Evolutionary conservation across 2,113 vertebrate species (phyloP).

Genomic region (Nannospalax galili): DNA sequence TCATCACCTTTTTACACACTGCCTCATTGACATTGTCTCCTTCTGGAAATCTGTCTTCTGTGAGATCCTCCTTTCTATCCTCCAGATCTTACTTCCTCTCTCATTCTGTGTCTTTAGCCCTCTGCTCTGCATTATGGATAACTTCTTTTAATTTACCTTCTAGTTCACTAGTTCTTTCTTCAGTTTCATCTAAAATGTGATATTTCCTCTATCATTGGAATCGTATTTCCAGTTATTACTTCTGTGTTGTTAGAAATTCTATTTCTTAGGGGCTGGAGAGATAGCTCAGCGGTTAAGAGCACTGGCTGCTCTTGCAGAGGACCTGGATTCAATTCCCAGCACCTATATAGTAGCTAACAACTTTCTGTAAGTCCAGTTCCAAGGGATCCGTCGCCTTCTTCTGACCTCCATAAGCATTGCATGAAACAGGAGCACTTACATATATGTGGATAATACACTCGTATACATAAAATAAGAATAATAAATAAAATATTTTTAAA

Average conservation of each 20-base stretch:
- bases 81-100: neutral
- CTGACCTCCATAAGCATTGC: too few relatives aligned
- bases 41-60: neutral
- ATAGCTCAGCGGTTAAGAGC: too few relatives aligned
- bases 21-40: neutral
- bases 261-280: neutral
- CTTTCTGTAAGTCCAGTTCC: too few relatives aligned
- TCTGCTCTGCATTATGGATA: neutral
- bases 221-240: neutral
- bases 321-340: too few relatives aligned
- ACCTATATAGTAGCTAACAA: too few relatives aligned
- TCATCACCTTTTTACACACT: neutral
- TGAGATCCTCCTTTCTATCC: neutral
- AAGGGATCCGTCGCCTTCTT: too few relatives aligned
- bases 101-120: neutral
- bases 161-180: neutral
- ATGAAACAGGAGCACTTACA: too few relatives aligned
- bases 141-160: neutral
- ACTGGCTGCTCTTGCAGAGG: too few relatives aligned
- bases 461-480: too few relatives aligned
- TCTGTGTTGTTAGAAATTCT: slow-evolving; percentile 24
- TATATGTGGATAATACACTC: too few relatives aligned
- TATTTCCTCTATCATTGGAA: neutral
- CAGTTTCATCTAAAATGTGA: neutral
- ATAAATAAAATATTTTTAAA: too few relatives aligned